Conservation (phyloP, 2,797 vertebrate genomes). For the Gila robusta region DNA sequence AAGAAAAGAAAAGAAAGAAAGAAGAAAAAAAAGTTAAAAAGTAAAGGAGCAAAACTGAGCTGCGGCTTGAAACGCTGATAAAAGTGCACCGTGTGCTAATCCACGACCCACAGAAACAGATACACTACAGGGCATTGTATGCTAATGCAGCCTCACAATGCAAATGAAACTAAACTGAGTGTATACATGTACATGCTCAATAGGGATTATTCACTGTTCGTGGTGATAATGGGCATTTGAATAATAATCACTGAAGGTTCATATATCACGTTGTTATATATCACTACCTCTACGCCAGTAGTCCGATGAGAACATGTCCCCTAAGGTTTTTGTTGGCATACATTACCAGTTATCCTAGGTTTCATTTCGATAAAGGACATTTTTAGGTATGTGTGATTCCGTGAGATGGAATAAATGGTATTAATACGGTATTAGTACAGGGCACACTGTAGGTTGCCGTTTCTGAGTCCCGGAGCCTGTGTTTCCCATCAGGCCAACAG, state of each 20-base stretch:
- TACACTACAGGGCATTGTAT: slow-evolving; percentile 59
- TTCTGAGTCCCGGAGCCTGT: slow-evolving; percentile 54
- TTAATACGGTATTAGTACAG: slow-evolving; percentile 29
- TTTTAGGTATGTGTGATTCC: slow-evolving; percentile 18
- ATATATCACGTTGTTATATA: slow-evolving; percentile 47
- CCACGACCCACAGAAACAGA: slow-evolving; percentile 53
- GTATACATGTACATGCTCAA: slow-evolving; percentile 48
- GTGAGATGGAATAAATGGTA: slow-evolving; percentile 34
- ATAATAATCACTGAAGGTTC: slow-evolving; percentile 54
- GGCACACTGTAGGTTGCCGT: slow-evolving; percentile 27
- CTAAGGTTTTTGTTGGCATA: slow-evolving; percentile 50
- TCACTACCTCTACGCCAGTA: slow-evolving; percentile 26
- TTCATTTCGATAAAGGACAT: slow-evolving; percentile 33
- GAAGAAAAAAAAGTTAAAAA: slow-evolving; percentile 7
- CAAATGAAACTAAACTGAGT: slow-evolving; percentile 54
- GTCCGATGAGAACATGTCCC: slow-evolving; percentile 33
- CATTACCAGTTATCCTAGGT: slow-evolving; percentile 25
- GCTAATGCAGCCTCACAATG: slow-evolving; percentile 57
- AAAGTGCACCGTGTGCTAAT: slow-evolving; percentile 63
- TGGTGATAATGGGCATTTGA: slow-evolving; percentile 56
- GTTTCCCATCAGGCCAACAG: slow-evolving; percentile 52
- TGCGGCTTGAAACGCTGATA: slow-evolving; percentile 57
- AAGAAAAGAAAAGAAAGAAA: background rate
- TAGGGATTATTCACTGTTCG: slow-evolving; percentile 54
- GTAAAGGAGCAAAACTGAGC: slow-evolving; percentile 50